These are phyloP conservation scores for Halcyon malimbica DNA, from an alignment of 2,113 vertebrate species.

Conservation along the genomic window DNA sequence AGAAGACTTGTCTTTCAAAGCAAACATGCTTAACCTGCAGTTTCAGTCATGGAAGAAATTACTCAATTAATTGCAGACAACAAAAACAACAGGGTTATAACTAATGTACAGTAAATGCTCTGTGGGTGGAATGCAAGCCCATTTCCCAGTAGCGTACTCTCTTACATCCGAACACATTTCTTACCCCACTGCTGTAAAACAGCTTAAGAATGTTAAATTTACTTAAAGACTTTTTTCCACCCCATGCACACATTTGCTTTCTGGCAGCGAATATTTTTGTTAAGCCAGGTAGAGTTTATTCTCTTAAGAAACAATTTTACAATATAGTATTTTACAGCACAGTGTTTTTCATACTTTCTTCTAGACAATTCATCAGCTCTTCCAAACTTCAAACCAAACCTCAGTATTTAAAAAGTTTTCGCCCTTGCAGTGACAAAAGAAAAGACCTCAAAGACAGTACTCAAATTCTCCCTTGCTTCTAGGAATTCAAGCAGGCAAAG, in stretches of 20 bases:
- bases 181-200: constrained; percentile 1
- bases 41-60: constrained; percentile 65
- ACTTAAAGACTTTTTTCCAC: background rate
- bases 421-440: background rate
- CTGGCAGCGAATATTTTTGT: background rate
- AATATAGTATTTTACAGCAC: background rate
- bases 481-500: background rate
- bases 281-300: background rate
- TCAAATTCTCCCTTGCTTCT: background rate
- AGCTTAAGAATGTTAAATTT: constrained; percentile 17
- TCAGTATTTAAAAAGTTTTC: background rate
- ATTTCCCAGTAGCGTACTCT: constrained; percentile 18
- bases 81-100: constrained; percentile 58
- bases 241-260: background rate
- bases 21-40: constrained; percentile 43
- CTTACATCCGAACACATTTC: constrained; percentile 17
- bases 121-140: constrained; percentile 25
- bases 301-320: background rate
- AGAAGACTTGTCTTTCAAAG: constrained; percentile 24
- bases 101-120: constrained; percentile 55
- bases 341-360: background rate
- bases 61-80: constrained; percentile 60
- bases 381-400: background rate
- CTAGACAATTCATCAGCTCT: background rate
- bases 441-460: background rate